Conservation (phyloP, 2,797 vertebrate genomes). For the Distichodus sexfasciatus region DNA sequence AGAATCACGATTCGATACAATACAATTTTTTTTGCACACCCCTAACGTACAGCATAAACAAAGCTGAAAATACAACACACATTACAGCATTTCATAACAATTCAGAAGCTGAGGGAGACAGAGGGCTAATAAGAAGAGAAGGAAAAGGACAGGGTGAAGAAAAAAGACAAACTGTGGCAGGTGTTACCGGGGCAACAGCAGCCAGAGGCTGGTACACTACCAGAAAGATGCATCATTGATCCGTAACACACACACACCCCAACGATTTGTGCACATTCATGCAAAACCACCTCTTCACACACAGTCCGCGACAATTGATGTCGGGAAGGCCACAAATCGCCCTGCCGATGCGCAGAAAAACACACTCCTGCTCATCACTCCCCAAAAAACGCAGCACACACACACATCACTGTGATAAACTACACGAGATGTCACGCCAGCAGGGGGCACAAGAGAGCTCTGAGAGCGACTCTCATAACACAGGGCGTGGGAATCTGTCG, state of each 20-base stretch:
- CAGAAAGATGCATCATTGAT: slow-evolving; percentile 28
- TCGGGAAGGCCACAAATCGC: too few species aligned
- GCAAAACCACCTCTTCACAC: too few species aligned
- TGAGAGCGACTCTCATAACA: not conserved
- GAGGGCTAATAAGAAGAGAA: not conserved
- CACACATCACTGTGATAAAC: too few species aligned
- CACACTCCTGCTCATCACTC: slow-evolving; percentile 28
- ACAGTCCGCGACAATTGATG: too few species aligned
- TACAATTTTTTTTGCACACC: too few species aligned
- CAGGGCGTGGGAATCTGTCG: too few species aligned
- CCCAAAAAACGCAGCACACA: not conserved
- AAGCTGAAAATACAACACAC: not conserved
- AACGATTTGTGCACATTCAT: not conserved
- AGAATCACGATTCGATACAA: too few species aligned
- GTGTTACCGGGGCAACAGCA: slow-evolving; percentile 51
- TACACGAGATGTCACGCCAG: not conserved
- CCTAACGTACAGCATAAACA: too few species aligned
- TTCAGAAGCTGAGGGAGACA: not conserved
- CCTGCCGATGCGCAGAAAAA: slow-evolving; percentile 7
- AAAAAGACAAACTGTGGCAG: slow-evolving; percentile 40
- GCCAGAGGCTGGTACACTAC: slow-evolving; percentile 47
- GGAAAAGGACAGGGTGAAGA: slow-evolving; percentile 2
- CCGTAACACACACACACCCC: slow-evolving; percentile 10
- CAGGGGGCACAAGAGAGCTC: not conserved
- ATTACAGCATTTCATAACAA: not conserved